Evolutionary conservation across 1,140 invertebrate genomes (phyloP).

Genomic region (Hylaeus anthracinus): DNA sequence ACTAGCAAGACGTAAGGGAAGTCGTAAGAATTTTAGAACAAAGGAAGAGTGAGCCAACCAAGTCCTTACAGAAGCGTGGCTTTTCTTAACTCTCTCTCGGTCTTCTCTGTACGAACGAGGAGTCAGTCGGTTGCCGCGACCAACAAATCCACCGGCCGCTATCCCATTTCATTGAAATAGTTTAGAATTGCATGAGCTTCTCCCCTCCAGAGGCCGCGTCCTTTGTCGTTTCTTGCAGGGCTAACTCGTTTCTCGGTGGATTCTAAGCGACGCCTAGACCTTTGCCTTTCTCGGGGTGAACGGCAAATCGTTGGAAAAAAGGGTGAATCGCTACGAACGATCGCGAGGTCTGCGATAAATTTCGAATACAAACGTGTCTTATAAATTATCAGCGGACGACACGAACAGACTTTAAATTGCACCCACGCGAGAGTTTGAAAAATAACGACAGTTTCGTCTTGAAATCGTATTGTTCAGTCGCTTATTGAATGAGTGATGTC

Average conservation of each 20-base stretch:
- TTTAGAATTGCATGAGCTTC: constrained; percentile 73
- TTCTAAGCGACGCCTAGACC: background rate
- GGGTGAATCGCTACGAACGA: constrained; percentile 19
- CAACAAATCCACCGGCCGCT: constrained; percentile 64
- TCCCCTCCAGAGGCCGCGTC: constrained; percentile 18
- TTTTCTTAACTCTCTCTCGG: constrained; percentile 46
- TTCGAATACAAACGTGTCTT: constrained; percentile 31
- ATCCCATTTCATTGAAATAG: constrained; percentile 75
- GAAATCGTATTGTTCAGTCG: too few relatives aligned
- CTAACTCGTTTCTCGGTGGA: background rate
- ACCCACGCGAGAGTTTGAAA: background rate
- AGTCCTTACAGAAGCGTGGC: constrained; percentile 45
- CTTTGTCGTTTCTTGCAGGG: constrained; percentile 42
- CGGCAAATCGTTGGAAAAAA: constrained; percentile 59
- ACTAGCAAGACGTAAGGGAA: constrained; percentile 62
- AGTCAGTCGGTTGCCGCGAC: constrained; percentile 39
- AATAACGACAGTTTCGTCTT: too few relatives aligned
- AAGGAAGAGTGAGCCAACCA: constrained; percentile 49
- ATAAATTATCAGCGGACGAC: constrained; percentile 44
- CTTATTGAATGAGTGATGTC: too few relatives aligned
- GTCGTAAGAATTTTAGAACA: constrained; percentile 74
- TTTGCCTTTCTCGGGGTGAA: constrained; percentile 4
- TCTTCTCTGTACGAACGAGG: constrained; percentile 13
- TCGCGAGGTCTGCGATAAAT: background rate
- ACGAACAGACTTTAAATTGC: constrained; percentile 22